Evolutionary conservation across 1,140 invertebrate species (phyloP), one percentile per base, ranked within the genome.

Genomic region (Drosophila kikkawai): DNA sequence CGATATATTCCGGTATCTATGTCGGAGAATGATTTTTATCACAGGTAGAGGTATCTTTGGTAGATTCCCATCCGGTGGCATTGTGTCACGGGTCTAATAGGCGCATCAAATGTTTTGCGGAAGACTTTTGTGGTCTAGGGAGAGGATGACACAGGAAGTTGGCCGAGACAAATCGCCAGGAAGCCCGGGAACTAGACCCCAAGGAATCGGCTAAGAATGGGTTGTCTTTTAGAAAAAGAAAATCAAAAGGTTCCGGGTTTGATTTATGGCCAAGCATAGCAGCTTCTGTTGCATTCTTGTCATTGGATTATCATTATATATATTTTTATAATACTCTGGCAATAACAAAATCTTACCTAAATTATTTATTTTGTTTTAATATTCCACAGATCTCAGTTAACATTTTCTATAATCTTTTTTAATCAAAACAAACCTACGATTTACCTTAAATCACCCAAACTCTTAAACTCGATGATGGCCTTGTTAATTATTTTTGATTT

Each of bases 61-160:
- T 29, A 26, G 26, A 75, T 67, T 45, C 64, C 48, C 56, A 58
- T 66, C 76, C 73, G 85, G 85, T 88, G 67, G 67, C 51, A 50
- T 68, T 76, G 57, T 71, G 77, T 80, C 55, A 80, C 41, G 77
- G 60, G 5, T 56, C 75, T 70, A 81, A 90, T 79, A 79, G 75
- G 78, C 75, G 79, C 68, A 55, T 45, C 85, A 73, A 82, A 88
- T 90, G 75, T 75, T 53, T 88, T 84, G 64, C 84, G 84, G 77
- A 83, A 87, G 84, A 80, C 69, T 81, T 80, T 71, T 87, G 84
- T 80, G 51, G 57, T 22, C 39, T 26, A 39, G 7, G 36, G 15
- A 42, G 22, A 42, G 34, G 60, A 76, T 53, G 47, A 76, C 56
- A 79, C 85, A 90, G 85, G 85, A 88, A 85, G 79, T 79, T 78